Evolutionary conservation across 2,113 vertebrate species (phyloP).

Genomic region (Aplodontia rufa): DNA sequence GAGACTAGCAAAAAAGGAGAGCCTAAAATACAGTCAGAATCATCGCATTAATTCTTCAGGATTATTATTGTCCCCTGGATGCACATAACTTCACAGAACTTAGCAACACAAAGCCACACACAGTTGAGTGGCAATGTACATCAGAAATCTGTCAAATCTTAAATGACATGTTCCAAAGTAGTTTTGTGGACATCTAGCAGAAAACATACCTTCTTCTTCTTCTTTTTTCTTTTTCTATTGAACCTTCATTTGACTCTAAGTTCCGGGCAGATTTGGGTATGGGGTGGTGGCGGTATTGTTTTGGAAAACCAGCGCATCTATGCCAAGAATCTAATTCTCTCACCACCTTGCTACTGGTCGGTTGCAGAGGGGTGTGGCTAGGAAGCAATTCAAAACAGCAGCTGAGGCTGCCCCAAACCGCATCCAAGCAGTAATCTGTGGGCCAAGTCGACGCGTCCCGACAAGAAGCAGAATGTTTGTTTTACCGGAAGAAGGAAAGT

Average conservation of each 20-base stretch:
- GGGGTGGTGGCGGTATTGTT: neutral
- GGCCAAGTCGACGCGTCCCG: neutral
- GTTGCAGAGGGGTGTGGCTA: conserved; percentile 64
- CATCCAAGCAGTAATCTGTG: neutral
- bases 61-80: neutral
- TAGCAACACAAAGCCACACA: conserved; percentile 21
- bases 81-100: neutral
- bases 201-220: neutral
- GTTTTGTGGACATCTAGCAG: neutral
- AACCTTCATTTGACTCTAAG: neutral
- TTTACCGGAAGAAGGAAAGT: neutral
- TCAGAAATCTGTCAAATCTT: neutral
- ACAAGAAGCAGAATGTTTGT: neutral
- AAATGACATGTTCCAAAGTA: neutral
- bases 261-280: conserved; percentile 2
- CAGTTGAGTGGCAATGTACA: neutral
- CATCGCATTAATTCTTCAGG: neutral
- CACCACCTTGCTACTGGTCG: conserved; percentile 42
- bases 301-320: neutral
- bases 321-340: conserved; percentile 50
- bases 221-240: neutral
- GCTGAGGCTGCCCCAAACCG: neutral
- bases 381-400: conserved; percentile 13
- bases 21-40: neutral
- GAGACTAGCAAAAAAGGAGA: conserved; percentile 15